Evolutionary conservation across 2,113 vertebrate species (phyloP).

Genomic region (Barbus barbus): DNA sequence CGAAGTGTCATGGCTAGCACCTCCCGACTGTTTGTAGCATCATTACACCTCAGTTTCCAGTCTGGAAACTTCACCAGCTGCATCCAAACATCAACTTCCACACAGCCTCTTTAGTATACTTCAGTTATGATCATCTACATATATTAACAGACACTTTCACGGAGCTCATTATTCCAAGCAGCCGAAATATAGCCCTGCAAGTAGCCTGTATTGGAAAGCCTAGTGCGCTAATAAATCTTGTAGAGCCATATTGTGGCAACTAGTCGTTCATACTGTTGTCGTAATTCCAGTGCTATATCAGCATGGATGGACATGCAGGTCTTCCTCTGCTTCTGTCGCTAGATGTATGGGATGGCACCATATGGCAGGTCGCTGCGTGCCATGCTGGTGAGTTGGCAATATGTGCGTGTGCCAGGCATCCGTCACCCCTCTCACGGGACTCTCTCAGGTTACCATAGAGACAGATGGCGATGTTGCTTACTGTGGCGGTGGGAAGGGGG

Average conservation of each 20-base stretch:
- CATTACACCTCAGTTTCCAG: constrained; percentile 6
- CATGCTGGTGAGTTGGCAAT: constrained; percentile 80
- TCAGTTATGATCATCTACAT: background rate
- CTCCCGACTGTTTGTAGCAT: constrained; percentile 31
- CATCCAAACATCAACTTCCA: background rate
- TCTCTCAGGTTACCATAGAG: constrained; percentile 76
- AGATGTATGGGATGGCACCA: constrained; percentile 77
- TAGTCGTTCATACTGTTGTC: background rate
- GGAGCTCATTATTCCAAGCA: background rate
- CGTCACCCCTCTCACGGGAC: constrained; percentile 78
- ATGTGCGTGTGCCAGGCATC: constrained; percentile 77
- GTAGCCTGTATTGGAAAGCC: background rate
- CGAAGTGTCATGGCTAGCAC: constrained; percentile 37
- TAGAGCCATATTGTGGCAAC: background rate
- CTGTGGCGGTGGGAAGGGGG: constrained; percentile 61
- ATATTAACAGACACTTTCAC: background rate
- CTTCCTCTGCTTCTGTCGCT: constrained; percentile 61
- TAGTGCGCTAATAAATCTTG: background rate
- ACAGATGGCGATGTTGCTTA: constrained; percentile 74
- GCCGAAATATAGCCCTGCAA: background rate
- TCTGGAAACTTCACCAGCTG: background rate
- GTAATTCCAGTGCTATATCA: constrained; percentile 47
- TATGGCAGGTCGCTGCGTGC: constrained; percentile 81
- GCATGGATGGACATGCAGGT: constrained; percentile 53
- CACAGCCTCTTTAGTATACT: background rate